Evolutionary conservation across 2,888 invertebrate genomes (phyloP).

Genomic region (Ophonus ardosiacus): DNA sequence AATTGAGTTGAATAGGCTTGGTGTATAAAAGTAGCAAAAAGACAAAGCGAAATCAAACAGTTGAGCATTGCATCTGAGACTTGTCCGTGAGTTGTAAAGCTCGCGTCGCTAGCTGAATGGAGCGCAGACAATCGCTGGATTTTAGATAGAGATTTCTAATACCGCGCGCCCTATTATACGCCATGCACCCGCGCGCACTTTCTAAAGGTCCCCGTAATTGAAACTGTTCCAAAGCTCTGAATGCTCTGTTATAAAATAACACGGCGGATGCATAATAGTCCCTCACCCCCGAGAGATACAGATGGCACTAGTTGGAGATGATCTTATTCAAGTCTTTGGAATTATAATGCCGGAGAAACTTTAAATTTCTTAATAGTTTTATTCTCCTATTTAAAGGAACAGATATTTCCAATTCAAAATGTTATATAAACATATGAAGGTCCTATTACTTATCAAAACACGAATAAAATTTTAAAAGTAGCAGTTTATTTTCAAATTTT

Average conservation of each 20-base stretch:
- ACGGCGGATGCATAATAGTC: constrained; percentile 39
- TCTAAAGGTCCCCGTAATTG: constrained; percentile 74
- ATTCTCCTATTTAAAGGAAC: too few relatives aligned
- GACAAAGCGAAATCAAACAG: constrained; percentile 35
- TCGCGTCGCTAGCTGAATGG: constrained; percentile 51
- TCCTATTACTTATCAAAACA: too few relatives aligned
- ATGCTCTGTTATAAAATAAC: constrained; percentile 60
- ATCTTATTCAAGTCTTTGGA: neutral
- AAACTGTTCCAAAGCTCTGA: constrained; percentile 71
- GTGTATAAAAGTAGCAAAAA: constrained; percentile 41
- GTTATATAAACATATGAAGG: too few relatives aligned
- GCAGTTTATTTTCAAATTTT: too few relatives aligned
- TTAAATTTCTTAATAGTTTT: too few relatives aligned
- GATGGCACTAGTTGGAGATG: neutral
- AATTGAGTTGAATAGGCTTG: neutral
- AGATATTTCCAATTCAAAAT: too few relatives aligned
- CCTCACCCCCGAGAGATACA: neutral
- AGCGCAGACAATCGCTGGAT: constrained; percentile 73
- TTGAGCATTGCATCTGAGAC: constrained; percentile 30
- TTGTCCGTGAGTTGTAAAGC: constrained; percentile 54
- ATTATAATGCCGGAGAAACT: too few relatives aligned
- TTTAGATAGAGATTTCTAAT: constrained; percentile 74
- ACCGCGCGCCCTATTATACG: constrained; percentile 72
- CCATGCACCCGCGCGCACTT: constrained; percentile 72
- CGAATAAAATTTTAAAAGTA: too few relatives aligned